Percentiles rank a stretch among this genome's conserved stretches.
Evolutionary conservation across 1,140 invertebrate genomes (phyloP).

Genomic region (Drosophila neocordata): DNA sequence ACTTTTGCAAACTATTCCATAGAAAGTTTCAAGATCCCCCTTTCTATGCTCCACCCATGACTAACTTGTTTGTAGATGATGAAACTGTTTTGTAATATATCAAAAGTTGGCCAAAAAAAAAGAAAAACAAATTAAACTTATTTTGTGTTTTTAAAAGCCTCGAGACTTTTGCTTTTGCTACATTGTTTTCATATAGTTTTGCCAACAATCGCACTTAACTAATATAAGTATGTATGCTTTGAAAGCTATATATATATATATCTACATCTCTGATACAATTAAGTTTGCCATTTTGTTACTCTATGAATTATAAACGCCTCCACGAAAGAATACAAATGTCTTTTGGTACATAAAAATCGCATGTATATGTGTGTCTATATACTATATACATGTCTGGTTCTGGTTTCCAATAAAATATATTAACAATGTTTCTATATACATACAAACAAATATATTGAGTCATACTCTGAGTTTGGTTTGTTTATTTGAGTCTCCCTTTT

Average conservation of each 20-base stretch:
- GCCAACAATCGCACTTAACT: constrained; percentile 38
- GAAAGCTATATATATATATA: constrained; percentile 6
- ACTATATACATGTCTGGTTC: background rate
- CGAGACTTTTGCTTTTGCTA: constrained; percentile 22
- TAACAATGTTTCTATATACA: background rate
- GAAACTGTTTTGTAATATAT: constrained; percentile 32
- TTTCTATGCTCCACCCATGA: background rate
- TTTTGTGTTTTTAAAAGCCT: constrained; percentile 24
- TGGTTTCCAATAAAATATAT: background rate
- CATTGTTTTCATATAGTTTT: constrained; percentile 16
- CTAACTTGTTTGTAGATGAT: background rate
- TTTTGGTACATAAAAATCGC: too few relatives aligned
- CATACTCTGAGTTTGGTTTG: background rate
- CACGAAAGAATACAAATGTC: background rate
- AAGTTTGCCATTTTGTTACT: constrained; percentile 14
- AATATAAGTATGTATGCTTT: constrained; percentile 46
- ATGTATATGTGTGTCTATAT: too few relatives aligned
- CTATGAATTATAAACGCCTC: constrained; percentile 16
- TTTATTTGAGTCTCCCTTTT: background rate
- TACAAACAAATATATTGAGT: background rate
- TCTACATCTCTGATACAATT: background rate
- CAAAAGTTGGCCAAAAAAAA: constrained; percentile 43
- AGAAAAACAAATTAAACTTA: background rate
- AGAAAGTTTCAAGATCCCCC: background rate
- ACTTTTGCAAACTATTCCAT: too few relatives aligned